phyloP scores from a whole-genome alignment of 2,888 invertebrate genomes.

The Lochmaea crataegi region DNA sequence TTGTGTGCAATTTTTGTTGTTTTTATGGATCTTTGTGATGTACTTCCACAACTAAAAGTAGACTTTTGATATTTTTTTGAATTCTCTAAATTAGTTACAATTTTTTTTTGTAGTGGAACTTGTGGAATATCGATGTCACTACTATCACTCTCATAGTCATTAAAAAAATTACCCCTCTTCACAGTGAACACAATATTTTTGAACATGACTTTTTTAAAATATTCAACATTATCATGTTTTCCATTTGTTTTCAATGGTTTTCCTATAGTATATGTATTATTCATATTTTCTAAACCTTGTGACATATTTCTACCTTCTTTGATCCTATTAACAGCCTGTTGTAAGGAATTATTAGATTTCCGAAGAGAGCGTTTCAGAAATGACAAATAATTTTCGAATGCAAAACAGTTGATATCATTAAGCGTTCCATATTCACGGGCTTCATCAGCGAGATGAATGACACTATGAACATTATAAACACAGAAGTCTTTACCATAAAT shows the following conservation, averaged over 20 bases:
- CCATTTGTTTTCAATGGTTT: conserved; percentile 18
- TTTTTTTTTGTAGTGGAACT: not conserved
- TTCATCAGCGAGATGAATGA: conserved; percentile 25
- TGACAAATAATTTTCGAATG: conserved; percentile 24
- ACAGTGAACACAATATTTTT: conserved; percentile 21
- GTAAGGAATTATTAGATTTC: conserved; percentile 28
- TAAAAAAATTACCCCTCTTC: conserved; percentile 14
- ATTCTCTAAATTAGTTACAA: not conserved
- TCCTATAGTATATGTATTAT: conserved; percentile 20
- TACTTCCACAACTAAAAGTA: conserved; percentile 3
- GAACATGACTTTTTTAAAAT: conserved; percentile 9
- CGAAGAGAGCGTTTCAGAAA: not conserved
- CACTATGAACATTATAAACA: conserved; percentile 24
- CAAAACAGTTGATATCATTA: conserved; percentile 27
- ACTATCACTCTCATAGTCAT: conserved; percentile 1
- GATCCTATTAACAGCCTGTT: conserved; percentile 31
- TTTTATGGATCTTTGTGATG: conserved; percentile 1
- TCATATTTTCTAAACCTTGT: conserved; percentile 7
- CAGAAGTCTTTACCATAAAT: conserved; percentile 30
- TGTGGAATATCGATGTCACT: not conserved
- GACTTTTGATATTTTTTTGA: not conserved
- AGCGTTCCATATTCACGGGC: conserved; percentile 18
- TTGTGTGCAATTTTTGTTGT: not conserved
- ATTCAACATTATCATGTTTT: conserved; percentile 10
- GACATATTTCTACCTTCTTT: conserved; percentile 25